These are phyloP conservation scores for Acanthosoma haemorrhoidale DNA, from an alignment of 2,888 invertebrate species.

Conservation along the genomic window DNA sequence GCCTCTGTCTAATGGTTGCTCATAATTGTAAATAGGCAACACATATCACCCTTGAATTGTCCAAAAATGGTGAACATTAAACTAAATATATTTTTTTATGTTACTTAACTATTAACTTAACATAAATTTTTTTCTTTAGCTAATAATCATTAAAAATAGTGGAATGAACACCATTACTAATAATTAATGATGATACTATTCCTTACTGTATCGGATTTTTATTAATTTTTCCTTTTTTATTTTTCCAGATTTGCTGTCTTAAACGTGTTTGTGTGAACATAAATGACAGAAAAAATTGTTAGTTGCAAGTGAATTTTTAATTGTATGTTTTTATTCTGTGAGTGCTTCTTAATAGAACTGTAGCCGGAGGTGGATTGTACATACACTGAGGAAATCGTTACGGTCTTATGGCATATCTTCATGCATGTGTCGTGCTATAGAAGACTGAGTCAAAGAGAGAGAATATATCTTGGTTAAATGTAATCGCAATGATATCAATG, in stretches of 20 bases:
- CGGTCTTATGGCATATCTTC: constrained; percentile 16
- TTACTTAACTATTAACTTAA: too few species aligned
- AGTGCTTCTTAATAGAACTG: constrained; percentile 28
- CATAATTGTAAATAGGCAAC: too few species aligned
- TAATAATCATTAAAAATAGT: too few species aligned
- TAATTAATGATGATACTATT: too few species aligned
- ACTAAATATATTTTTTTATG: too few species aligned
- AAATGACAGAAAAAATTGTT: constrained; percentile 33
- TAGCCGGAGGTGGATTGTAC: constrained; percentile 12
- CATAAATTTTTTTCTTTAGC: too few species aligned
- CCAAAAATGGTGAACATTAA: too few species aligned
- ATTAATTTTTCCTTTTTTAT: neutral
- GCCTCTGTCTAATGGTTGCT: too few species aligned
- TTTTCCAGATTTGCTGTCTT: constrained; percentile 40
- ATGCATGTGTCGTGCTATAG: constrained; percentile 23
- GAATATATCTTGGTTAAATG: constrained; percentile 16
- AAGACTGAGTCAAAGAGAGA: constrained; percentile 31
- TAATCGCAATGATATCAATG: constrained; percentile 17
- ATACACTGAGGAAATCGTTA: constrained; percentile 10
- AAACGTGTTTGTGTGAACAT: constrained; percentile 37
- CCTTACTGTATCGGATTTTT: too few species aligned
- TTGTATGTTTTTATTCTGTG: constrained; percentile 25
- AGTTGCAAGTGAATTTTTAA: constrained; percentile 25
- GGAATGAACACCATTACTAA: too few species aligned
- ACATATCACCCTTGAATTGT: too few species aligned